Base-by-base conservation (phyloP, 1,140 invertebrate species). In the Drosophila pseudoobscura region DNA sequence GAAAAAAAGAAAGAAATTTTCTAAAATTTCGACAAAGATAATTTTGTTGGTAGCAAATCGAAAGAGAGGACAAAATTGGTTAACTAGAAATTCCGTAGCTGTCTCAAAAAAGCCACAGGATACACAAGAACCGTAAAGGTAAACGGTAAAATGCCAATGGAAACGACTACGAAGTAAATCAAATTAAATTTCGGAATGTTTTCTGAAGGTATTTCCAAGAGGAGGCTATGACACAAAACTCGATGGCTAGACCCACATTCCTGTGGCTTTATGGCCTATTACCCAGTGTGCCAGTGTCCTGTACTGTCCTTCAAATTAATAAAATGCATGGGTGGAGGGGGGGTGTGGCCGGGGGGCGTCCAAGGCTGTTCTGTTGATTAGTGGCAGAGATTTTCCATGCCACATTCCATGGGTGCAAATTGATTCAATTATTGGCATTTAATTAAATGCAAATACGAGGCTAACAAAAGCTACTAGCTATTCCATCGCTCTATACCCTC, bases 391-490 rank as follows among this genome's bases (percentile, higher is more conserved):
- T 87, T 85, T 80, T 85, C 64, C 9, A 20, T 45, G 24, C 31
- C 55, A 82, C 78, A 87, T 85, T 82, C 74, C 64, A 54, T 61
- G 35, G 35, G 73, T 78, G 74, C 82, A 87, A 87, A 88, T 82
- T 85, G 83, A 85, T 82, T 85, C 83, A 78, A 85, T 82, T 85
- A 87, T 85, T 85, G 82, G 78, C 65, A 78, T 85, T 85, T 85
- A 85, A 85, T 85, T 85, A 87, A 87, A 85, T 87, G 83, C 78
- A 87, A 85, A 85, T 80, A 85, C 26, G 54, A 63, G 3, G 65
- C 60, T 71, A 61, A 63, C 71, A 59, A n/a, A 6, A 17, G 47
- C 35, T 22, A 59, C 43, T 24, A 24, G 24, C 53, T 59, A 31
- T 31, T 31, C 29, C 29, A 2, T 31, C 35, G 11, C 11, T 11